Base-by-base conservation (phyloP, 2,113 vertebrate genomes). In the Poeciliopsis retropinna region DNA sequence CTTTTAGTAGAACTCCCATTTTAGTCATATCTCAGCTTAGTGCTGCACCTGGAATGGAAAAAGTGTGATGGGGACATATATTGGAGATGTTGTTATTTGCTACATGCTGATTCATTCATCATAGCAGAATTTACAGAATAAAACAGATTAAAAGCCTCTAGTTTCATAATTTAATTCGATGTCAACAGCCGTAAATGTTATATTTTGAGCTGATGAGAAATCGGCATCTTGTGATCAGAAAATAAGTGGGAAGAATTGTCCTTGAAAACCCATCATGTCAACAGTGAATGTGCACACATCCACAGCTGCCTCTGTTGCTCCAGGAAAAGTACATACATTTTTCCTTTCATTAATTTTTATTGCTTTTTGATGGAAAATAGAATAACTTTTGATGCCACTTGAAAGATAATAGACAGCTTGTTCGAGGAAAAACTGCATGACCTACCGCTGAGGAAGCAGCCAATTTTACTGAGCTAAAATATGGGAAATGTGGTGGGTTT, bases 11-110 rank as follows among this genome's bases (percentile, higher is more conserved):
- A 79, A 74, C 60, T 78, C 5, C 76, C 51, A 76, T 73, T 64
- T 44, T 37, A 54, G 41, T 29, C 78, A 78, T 80, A 70, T 32
- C 15, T 57, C 4, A 28, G 19, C 51, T 27, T 31, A 64, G 69
- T 70, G 28, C 27, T 73, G 57, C 15, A 12, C 6, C 17, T 32
- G n/a, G 29, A 67, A 57, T 4, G 39, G n/a, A 72, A 82, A 76
- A 47, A 67, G 64, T 67, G 41, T 64, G 60, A 28, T 44, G 62
- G 14, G 25, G 64, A 28, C 44, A 57, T 71, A 41, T 51, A 39
- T 74, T 73, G 61, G 72, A 88, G 69, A 81, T 83, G 64, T 81
- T 80, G n/a, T n/a, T n/a, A n/a, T 9, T 31, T 28, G 61, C 15
- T 25, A 11, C 70, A 29, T 34, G 6, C 11, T 29, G 60, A 65